Conservation (phyloP, 2,797 vertebrate species). For the Manis crassicaudata region DNA sequence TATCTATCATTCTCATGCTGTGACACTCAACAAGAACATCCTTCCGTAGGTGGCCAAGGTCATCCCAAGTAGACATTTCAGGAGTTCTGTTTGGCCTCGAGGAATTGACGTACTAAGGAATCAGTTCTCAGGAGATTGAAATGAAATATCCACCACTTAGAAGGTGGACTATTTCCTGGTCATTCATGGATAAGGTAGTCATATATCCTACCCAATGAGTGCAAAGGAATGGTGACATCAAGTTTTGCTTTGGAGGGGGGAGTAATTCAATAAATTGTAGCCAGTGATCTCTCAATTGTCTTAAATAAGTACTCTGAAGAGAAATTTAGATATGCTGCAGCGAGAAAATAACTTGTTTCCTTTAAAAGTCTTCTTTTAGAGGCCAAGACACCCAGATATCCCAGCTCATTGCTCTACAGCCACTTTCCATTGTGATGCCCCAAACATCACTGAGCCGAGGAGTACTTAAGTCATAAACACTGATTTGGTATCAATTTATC, state of each 20-base stretch:
- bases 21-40: neutral
- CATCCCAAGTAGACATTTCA: neutral
- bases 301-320: neutral
- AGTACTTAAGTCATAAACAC: neutral
- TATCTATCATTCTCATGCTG: neutral
- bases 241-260: neutral
- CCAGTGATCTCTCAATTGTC: neutral
- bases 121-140: neutral
- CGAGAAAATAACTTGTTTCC: neutral
- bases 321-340: neutral
- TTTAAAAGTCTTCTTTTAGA: neutral
- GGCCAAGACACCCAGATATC: neutral
- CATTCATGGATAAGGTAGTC: neutral
- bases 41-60: neutral
- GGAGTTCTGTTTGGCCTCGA: neutral
- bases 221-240: neutral
- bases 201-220: neutral
- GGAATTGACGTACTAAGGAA: neutral
- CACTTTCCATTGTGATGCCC: neutral
- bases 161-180: neutral
- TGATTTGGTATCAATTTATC: neutral
- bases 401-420: neutral
- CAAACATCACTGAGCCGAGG: neutral
- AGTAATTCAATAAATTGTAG: neutral
- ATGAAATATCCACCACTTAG: neutral